Evolutionary conservation across 2,113 vertebrate species (phyloP).

Genomic region (Turdus rufiventris): DNA sequence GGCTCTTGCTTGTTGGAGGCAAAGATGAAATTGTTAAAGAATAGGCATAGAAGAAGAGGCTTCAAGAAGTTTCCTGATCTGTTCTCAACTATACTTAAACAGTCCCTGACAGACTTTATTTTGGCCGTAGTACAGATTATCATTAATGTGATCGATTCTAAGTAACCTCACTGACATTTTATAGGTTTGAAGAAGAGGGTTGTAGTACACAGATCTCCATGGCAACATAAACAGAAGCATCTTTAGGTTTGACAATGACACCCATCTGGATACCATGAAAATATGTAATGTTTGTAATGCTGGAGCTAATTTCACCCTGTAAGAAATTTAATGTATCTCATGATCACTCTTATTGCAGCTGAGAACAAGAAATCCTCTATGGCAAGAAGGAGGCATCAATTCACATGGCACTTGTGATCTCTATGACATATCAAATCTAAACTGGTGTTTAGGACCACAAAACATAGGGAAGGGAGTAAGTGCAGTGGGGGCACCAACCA

Average conservation of each 20-base stretch:
- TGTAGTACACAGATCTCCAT: background rate
- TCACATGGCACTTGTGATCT: background rate
- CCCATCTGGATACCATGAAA: background rate
- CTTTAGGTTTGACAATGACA: background rate
- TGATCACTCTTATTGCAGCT: background rate
- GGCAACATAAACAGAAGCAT: background rate
- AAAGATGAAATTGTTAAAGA: background rate
- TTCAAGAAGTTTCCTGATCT: background rate
- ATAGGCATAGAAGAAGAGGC: background rate
- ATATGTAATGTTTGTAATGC: background rate
- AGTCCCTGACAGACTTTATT: background rate
- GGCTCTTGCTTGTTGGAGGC: background rate
- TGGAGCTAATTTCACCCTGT: background rate
- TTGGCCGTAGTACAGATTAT: background rate
- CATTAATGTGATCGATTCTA: background rate
- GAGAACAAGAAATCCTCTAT: background rate
- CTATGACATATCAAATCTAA: background rate
- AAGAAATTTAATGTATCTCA: background rate
- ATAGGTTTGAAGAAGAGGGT: background rate
- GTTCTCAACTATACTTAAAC: background rate
- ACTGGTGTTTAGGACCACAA: background rate
- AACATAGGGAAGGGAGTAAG: accelerated
- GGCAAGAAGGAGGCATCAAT: background rate
- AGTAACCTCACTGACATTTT: background rate
- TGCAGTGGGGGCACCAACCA: accelerated